A percentile compares a stretch with the other conserved stretches of the same genome.
Conservation (phyloP, 2,888 invertebrate genomes). For the Plemyria rubiginata region DNA sequence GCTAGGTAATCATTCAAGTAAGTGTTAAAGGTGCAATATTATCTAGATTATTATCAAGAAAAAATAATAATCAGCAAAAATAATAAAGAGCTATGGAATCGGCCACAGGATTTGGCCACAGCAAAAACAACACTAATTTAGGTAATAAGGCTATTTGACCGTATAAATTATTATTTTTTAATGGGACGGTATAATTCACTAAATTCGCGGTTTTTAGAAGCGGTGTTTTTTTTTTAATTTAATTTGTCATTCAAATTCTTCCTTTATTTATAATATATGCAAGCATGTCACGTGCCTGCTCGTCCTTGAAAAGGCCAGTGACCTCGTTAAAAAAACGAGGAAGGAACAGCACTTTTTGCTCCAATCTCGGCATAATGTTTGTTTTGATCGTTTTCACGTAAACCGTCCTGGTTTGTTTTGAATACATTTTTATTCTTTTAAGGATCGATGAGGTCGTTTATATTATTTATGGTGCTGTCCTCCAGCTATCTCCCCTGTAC, state of each 20-base stretch:
- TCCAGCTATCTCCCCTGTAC: constrained; percentile 40
- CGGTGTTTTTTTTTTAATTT: constrained; percentile 43
- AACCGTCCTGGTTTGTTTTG: constrained; percentile 63
- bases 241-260: constrained; percentile 61
- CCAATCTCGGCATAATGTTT: constrained; percentile 71
- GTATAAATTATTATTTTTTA: not conserved
- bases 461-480: constrained; percentile 59
- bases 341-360: constrained; percentile 70
- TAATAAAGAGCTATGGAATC: not conserved
- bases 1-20: no score
- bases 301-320: constrained; percentile 79
- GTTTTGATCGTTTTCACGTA: constrained; percentile 80
- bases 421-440: constrained; percentile 54
- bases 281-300: constrained; percentile 68
- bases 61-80: no score
- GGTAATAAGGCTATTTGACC: not conserved
- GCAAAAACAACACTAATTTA: not conserved
- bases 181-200: not conserved
- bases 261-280: constrained; percentile 50
- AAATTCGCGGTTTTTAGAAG: not conserved
- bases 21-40: not conserved
- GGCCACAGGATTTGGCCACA: not conserved
- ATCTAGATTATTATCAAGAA: not conserved
- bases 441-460: constrained; percentile 61
- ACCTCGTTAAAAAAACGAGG: constrained; percentile 63